Base-by-base conservation (phyloP, 2,888 invertebrate genomes). In the Nymphalis urticae region DNA sequence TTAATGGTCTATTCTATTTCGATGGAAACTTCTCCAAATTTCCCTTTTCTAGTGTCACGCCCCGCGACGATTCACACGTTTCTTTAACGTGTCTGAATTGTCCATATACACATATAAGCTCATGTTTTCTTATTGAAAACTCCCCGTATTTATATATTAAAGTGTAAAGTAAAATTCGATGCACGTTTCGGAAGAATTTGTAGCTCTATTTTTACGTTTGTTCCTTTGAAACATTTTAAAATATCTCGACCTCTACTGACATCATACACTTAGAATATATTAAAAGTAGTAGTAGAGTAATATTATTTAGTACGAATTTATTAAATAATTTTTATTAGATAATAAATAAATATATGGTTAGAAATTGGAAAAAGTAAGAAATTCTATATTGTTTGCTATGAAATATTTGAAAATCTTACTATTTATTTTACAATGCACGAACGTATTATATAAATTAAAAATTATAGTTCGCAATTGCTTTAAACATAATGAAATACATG, bases 1-100 rank as follows among this genome's bases (percentile, higher is more conserved):
- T 85, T 86, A 87, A 88, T 88, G 85, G 86, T 86, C 84, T 87
- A 88, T 88, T 87, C 86, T 83, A 81, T 85, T 80, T 85, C 82
- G 79, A 83, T 82, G 84, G 82, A 56, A 86, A 87, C 82, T 88
- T 87, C 80, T 7, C 81, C 78, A 83, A 87, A 85, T 85, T 85
- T 85, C 76, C 76, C 82, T 82, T 80, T 79, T 77, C 53, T 64
- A 64, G n/a, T n/a, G 42, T 64, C 48, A 27, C 48, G 36, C 64
- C 27, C 50, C 24, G 27, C 47, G 56, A 48, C 64, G 9, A 36
- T 50, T 59, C 48, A 4, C 50, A 36, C 48, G 50, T 65, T 58
- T 59, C 16, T 24, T 42, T 19, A 58, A 9, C 54, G 58, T 19
- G 58, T 42, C 19, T 19, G 17, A 58, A 58, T 42, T 19, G 17